Percentiles rank a stretch among this genome's conserved stretches.
Conservation (phyloP, 1,140 invertebrate genomes). For the Caerostris darwini region DNA sequence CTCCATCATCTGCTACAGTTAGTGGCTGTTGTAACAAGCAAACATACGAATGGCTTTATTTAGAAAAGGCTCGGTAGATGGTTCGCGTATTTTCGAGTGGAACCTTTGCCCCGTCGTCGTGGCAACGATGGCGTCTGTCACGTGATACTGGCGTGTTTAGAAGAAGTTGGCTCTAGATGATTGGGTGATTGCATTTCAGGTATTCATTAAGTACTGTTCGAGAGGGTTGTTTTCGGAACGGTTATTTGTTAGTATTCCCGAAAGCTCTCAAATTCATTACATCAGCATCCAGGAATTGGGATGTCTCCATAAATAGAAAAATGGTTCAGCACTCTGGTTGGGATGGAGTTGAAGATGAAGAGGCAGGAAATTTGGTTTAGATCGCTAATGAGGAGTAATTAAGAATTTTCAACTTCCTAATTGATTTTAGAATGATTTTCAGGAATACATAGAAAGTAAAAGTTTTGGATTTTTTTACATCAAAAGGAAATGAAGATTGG, state of each 20-base stretch:
- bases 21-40: neutral
- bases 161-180: conserved; percentile 11
- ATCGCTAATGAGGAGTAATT: too few relatives aligned
- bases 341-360: neutral
- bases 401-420: too few relatives aligned
- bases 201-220: conserved; percentile 36
- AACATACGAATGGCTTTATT: conserved; percentile 35
- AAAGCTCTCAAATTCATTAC: neutral
- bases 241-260: conserved; percentile 28
- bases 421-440: too few relatives aligned
- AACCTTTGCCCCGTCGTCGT: conserved; percentile 44
- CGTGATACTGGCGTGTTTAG: conserved; percentile 4
- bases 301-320: neutral
- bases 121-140: conserved; percentile 24
- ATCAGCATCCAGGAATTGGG: neutral
- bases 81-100: conserved; percentile 41
- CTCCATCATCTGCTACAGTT: neutral
- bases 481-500: too few relatives aligned
- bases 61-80: neutral
- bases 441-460: too few relatives aligned
- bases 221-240: conserved; percentile 21
- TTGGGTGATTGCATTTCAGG: conserved; percentile 43
- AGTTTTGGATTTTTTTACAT: too few relatives aligned
- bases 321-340: neutral
- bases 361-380: neutral